Conservation (phyloP, 2,113 vertebrate species). For the Chaetops frenatus region DNA sequence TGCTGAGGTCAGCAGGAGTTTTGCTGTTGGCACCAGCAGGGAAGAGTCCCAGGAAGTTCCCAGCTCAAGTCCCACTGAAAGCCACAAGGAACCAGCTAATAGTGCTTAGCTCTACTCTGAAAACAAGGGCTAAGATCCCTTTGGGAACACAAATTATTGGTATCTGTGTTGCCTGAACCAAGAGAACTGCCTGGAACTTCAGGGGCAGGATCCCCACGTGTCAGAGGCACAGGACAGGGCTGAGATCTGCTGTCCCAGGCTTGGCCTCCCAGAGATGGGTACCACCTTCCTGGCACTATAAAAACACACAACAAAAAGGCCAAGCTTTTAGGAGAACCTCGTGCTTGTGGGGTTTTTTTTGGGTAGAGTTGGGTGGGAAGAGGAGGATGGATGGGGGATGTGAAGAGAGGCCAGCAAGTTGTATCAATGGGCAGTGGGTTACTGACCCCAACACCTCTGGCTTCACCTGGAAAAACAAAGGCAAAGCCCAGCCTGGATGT, state of each 20-base stretch:
- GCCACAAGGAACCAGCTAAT: neutral
- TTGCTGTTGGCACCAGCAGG: neutral
- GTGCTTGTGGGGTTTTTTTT: accelerated
- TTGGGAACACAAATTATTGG: neutral
- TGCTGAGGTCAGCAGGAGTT: neutral
- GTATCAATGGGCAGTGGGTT: accelerated
- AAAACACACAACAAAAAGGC: neutral
- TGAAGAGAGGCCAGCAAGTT: neutral
- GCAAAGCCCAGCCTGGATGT: neutral
- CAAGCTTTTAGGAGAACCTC: neutral
- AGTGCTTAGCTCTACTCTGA: neutral
- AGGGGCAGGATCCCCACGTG: neutral
- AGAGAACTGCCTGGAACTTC: neutral
- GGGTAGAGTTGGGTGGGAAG: accelerated
- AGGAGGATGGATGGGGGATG: accelerated
- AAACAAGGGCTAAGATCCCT: neutral
- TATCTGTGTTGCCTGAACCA: neutral
- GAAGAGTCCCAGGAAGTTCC: neutral
- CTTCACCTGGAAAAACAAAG: neutral
- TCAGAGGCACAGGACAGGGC: neutral
- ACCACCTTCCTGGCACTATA: neutral
- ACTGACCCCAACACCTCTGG: neutral
- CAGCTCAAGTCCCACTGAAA: neutral
- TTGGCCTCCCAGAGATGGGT: neutral
- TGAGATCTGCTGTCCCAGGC: neutral